Conservation (phyloP, 2,797 vertebrate genomes). For the Etheostoma nigrum region DNA sequence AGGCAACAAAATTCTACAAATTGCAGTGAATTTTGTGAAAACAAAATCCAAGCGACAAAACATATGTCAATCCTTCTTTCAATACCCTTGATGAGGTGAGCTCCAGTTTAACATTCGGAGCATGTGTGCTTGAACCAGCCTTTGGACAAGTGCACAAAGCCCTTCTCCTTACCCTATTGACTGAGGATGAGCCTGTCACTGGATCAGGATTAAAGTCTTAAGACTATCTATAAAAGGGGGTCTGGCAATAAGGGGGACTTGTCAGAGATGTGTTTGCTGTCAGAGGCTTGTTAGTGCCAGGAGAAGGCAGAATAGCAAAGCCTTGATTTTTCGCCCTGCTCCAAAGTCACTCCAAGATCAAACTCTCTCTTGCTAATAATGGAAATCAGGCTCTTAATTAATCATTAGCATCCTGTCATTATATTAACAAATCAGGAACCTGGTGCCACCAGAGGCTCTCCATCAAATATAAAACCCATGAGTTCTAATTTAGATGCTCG, state of each 20-base stretch:
- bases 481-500: conserved; percentile 65
- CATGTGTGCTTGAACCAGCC: conserved; percentile 75
- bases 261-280: conserved; percentile 84
- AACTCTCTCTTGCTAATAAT: conserved; percentile 67
- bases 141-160: conserved; percentile 79
- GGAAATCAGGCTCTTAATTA: conserved; percentile 74
- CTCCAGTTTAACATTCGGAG: conserved; percentile 80
- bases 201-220: conserved; percentile 88
- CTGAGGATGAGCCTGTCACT: conserved; percentile 86
- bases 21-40: neutral
- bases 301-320: conserved; percentile 74
- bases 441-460: conserved; percentile 55
- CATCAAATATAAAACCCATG: conserved; percentile 62
- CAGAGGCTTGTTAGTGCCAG: conserved; percentile 70
- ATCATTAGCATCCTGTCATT: conserved; percentile 76
- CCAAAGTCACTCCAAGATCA: conserved; percentile 85
- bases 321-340: conserved; percentile 58
- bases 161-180: conserved; percentile 87
- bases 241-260: conserved; percentile 70
- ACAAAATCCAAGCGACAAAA: conserved; percentile 12
- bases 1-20: too few relatives aligned
- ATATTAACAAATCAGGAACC: conserved; percentile 69
- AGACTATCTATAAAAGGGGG: conserved; percentile 85
- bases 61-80: conserved; percentile 52
- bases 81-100: conserved; percentile 76